A percentile compares a stretch with the other conserved stretches of the same genome.
These are phyloP conservation scores for Alviniconcha marisindica DNA, from an alignment of 1,140 invertebrate genomes.

Conservation along the genomic window DNA sequence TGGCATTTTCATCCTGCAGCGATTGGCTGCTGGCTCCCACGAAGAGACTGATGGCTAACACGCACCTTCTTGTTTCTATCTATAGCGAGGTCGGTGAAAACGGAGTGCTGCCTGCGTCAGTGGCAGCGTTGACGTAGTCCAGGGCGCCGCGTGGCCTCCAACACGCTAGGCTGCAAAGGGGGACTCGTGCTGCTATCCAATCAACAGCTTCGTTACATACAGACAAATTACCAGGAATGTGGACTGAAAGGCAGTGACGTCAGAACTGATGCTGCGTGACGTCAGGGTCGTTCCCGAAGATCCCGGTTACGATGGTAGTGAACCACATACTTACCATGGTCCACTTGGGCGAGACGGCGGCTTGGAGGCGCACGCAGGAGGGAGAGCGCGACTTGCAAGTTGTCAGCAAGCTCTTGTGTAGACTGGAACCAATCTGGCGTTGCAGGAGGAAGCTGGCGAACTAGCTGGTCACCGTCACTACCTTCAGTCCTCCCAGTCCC, in stretches of 20 bases:
- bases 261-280: slow-evolving; percentile 54
- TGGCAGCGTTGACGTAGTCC: slow-evolving; percentile 23
- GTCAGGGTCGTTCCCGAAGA: slow-evolving; percentile 61
- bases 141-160: slow-evolving; percentile 25
- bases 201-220: slow-evolving; percentile 44
- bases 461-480: slow-evolving; percentile 28
- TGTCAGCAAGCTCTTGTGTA: slow-evolving; percentile 22
- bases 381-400: slow-evolving; percentile 29
- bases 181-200: slow-evolving; percentile 44
- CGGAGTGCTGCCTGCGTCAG: slow-evolving; percentile 52
- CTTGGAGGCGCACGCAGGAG: slow-evolving; percentile 34
- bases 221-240: slow-evolving; percentile 54
- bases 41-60: slow-evolving; percentile 36
- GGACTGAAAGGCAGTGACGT: slow-evolving; percentile 61
- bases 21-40: slow-evolving; percentile 32
- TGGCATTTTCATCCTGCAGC: slow-evolving; percentile 26
- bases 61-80: slow-evolving; percentile 44
- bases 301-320: slow-evolving; percentile 56
- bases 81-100: slow-evolving; percentile 37
- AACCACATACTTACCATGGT: slow-evolving; percentile 61
- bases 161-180: neutral
- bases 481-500: slow-evolving; percentile 8
- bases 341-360: slow-evolving; percentile 45
- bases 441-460: slow-evolving; percentile 28
- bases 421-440: slow-evolving; percentile 45